Evolutionary conservation across 1,140 invertebrate species (phyloP).

Genomic region (Ceratoteleas bidentatus): DNA sequence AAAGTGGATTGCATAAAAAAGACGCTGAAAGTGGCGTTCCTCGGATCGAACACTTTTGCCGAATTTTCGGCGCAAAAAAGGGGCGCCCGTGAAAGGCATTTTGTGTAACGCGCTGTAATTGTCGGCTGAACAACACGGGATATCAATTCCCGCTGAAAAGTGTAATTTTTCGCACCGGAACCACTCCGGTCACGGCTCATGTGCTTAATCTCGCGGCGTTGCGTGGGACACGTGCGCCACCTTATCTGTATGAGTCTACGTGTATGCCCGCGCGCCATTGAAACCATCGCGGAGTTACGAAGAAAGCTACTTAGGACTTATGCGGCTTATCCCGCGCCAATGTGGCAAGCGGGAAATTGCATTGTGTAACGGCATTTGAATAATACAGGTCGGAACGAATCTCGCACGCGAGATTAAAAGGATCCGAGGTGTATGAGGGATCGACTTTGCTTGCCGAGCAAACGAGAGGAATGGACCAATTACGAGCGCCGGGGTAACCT

Average conservation of each 20-base stretch:
- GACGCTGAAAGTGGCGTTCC: neutral
- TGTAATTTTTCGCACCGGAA: constrained; percentile 32
- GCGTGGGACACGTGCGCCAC: constrained; percentile 54
- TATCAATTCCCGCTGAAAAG: constrained; percentile 52
- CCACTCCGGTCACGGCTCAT: constrained; percentile 55
- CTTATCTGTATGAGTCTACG: constrained; percentile 46
- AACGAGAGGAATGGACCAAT: constrained; percentile 26
- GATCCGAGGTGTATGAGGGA: constrained; percentile 47
- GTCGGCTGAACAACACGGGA: constrained; percentile 36
- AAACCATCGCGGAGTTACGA: constrained; percentile 60
- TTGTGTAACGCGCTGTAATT: constrained; percentile 36
- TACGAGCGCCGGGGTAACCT: neutral
- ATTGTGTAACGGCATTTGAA: constrained; percentile 61
- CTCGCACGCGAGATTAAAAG: constrained; percentile 54
- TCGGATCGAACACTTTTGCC: no score
- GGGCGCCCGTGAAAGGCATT: constrained; percentile 18
- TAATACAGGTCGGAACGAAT: constrained; percentile 58
- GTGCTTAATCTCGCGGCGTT: constrained; percentile 57
- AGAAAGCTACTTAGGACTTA: constrained; percentile 67
- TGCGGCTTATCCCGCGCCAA: constrained; percentile 61
- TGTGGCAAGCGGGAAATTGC: constrained; percentile 63
- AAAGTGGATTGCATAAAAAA: neutral
- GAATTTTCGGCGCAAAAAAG: neutral
- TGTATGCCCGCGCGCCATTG: constrained; percentile 41
- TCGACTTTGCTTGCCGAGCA: constrained; percentile 39